Conservation (phyloP, 2,888 invertebrate genomes). For the Scaptodrosophila latifasciaeformis region DNA sequence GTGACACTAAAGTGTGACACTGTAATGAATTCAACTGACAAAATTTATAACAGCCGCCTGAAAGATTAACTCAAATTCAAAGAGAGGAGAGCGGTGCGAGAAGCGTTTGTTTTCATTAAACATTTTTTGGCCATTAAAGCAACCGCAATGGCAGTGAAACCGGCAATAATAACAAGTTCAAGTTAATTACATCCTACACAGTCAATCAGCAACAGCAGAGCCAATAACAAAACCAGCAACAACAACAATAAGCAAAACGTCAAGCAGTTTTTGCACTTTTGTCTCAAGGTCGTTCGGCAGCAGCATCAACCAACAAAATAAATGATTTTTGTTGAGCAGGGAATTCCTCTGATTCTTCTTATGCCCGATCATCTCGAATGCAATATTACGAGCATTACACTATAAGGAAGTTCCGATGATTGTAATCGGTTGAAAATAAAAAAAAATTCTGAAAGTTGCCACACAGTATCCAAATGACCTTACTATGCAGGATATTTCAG, state of each 20-base stretch:
- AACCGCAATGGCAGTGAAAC: constrained; percentile 32
- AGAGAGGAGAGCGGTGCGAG: neutral
- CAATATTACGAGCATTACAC: too few relatives aligned
- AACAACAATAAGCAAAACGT: constrained; percentile 20
- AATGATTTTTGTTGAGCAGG: too few relatives aligned
- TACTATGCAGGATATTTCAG: constrained; percentile 46
- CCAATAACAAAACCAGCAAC: constrained; percentile 10
- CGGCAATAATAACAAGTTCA: constrained; percentile 52
- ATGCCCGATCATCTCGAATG: too few relatives aligned
- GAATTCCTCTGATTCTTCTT: too few relatives aligned
- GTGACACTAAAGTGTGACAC: constrained; percentile 14
- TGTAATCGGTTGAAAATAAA: too few relatives aligned
- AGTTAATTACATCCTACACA: constrained; percentile 62
- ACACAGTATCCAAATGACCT: constrained; percentile 40
- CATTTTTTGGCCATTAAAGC: constrained; percentile 15
- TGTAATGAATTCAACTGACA: constrained; percentile 25
- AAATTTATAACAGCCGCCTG: constrained; percentile 36
- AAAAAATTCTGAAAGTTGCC: constrained; percentile 4
- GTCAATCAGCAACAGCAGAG: constrained; percentile 3
- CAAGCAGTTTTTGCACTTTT: constrained; percentile 51
- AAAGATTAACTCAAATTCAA: constrained; percentile 27
- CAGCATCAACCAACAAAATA: neutral
- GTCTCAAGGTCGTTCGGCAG: constrained; percentile 45
- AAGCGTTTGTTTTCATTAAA: constrained; percentile 23
- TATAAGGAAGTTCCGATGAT: too few relatives aligned